Conservation (phyloP, 2,113 vertebrate species). For the Oryzias woworae region DNA sequence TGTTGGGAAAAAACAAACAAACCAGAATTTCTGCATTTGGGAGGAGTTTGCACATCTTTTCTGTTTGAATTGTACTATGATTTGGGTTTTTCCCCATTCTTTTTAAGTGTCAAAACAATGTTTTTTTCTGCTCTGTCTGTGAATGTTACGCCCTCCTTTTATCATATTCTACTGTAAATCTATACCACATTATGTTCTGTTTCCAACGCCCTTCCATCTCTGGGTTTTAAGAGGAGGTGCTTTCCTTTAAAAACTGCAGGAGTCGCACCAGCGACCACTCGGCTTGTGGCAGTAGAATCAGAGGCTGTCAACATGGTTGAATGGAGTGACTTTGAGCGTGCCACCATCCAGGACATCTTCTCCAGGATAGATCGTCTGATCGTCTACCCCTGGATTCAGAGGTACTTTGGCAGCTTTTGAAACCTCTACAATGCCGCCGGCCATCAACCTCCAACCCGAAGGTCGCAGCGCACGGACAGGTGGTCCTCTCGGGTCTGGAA, state of each 20-base stretch:
- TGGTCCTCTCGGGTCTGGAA: conserved; percentile 75
- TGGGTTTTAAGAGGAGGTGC: neutral
- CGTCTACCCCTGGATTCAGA: conserved; percentile 84
- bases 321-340: conserved; percentile 67
- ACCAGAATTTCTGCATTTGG: no score
- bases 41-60: no score
- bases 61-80: no score
- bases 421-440: conserved; percentile 78
- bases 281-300: no score
- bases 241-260: conserved; percentile 3
- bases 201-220: neutral
- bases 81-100: no score
- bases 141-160: neutral
- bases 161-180: neutral
- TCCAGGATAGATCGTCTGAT: conserved; percentile 61
- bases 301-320: conserved; percentile 58
- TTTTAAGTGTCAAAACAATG: no score
- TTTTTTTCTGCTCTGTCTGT: neutral
- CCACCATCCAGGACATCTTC: conserved; percentile 57
- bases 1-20: no score
- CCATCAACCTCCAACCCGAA: conserved; percentile 68
- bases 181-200: neutral
- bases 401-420: conserved; percentile 74
- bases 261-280: no score
- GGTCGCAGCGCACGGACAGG: conserved; percentile 73